Base-by-base conservation (phyloP, 2,113 vertebrate genomes). In the Lates calcarifer region DNA sequence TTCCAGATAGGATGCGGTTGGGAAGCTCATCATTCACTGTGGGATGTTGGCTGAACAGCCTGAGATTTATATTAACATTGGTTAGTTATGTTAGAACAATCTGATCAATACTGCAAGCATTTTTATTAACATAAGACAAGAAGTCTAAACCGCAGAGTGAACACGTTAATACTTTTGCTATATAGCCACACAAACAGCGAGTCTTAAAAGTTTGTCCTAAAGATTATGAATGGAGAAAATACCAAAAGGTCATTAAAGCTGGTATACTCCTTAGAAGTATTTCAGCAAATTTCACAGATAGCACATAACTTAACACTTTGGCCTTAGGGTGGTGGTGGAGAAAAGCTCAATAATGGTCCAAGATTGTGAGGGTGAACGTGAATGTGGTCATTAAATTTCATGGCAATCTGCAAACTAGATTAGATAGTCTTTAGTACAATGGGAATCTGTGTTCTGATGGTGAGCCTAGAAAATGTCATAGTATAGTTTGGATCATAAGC, bases 1-100 rank as follows among this genome's bases (percentile, higher is more conserved):
- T 93, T 64, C 98, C 98, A 0, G 97, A 96, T 1, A 98, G 92
- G 77, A 99, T 96, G 43, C 96, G 94, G 86, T 97, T 98, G 78
- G 97, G 97, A 62, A 99, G 94, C 0, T 98, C 96, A 1, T 99
- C 97, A 0, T 96, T 99, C 58, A 98, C 0, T 0, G 94, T 97
- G 0, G 97, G 97, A 82, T 98, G 96, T 82, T 99, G 97, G 79
- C 94, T 91, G 10, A 94, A 0, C 75, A 95, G 0, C 83, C 97
- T 98, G 78, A n/a, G 5, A 77, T 66, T 71, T 2, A 65, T 28
- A 47, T 28, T 51, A 3, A 45, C 2, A 51, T 8, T 3, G 12
- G 9, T 49, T 11, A 63, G 5, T 77, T 3, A 29, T 20, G 22
- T 53, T 12, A 13, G 28, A 15, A 18, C 11, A 41, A 24, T 9